A percentile compares a stretch with the other conserved stretches of the same genome.
Conservation (phyloP, 2,888 invertebrate species). For the Leptinotarsa tumamoca region DNA sequence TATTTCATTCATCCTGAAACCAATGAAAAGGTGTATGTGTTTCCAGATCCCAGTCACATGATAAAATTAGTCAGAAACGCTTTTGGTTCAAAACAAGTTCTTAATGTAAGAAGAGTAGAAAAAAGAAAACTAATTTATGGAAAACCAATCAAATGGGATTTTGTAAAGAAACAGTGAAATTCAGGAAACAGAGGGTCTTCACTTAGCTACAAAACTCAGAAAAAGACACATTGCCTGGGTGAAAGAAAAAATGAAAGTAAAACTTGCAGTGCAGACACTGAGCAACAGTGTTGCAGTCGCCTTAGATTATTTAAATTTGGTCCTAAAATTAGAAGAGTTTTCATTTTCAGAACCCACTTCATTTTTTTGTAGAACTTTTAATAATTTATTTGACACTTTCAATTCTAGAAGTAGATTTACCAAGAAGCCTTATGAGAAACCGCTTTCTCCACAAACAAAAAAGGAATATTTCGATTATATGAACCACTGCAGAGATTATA, state of each 20-base stretch:
- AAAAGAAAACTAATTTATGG: neutral
- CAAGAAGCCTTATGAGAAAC: slow-evolving; percentile 16
- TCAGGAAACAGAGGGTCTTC: slow-evolving; percentile 37
- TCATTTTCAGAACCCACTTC: slow-evolving; percentile 21
- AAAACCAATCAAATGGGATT: slow-evolving; percentile 23
- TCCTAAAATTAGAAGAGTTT: slow-evolving; percentile 10
- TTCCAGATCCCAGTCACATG: slow-evolving; percentile 37
- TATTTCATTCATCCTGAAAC: slow-evolving; percentile 36
- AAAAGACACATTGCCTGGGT: slow-evolving; percentile 27
- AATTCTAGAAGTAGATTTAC: slow-evolving; percentile 34
- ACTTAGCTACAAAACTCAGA: slow-evolving; percentile 24
- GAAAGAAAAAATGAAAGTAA: slow-evolving; percentile 48
- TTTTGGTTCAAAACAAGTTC: slow-evolving; percentile 6
- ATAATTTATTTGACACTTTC: slow-evolving; percentile 36
- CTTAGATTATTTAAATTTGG: slow-evolving; percentile 14
- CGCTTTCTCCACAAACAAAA: slow-evolving; percentile 7
- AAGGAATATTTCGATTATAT: slow-evolving; percentile 21
- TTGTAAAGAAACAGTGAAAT: slow-evolving; percentile 33
- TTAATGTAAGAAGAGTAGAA: neutral
- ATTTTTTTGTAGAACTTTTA: slow-evolving; percentile 25
- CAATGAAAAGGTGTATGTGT: slow-evolving; percentile 23
- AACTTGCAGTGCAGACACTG: slow-evolving; percentile 46
- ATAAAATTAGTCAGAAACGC: slow-evolving; percentile 26
- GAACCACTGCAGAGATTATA: slow-evolving; percentile 8
- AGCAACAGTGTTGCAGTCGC: slow-evolving; percentile 38